Percentiles rank a stretch among this genome's conserved stretches.
These are phyloP conservation scores for Ditylenchus weischeri DNA, from an alignment of 2,888 invertebrate species.

Conservation along the genomic window DNA sequence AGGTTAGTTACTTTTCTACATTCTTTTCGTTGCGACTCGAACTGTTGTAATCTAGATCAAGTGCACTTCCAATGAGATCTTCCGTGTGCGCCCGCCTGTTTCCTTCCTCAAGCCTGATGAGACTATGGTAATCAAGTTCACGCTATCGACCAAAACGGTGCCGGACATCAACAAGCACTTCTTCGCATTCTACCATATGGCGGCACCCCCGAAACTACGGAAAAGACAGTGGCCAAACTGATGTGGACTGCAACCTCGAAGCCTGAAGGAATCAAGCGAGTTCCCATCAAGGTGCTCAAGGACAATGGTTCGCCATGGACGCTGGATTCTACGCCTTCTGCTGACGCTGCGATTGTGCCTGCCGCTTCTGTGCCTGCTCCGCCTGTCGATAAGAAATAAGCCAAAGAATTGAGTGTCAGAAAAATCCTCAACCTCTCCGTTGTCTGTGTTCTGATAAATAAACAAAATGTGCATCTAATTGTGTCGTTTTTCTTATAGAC, in stretches of 20 bases:
- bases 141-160: constrained; percentile 30
- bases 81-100: constrained; percentile 37
- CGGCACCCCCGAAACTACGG: constrained; percentile 22
- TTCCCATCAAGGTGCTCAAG: constrained; percentile 30
- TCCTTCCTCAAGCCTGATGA: constrained; percentile 43
- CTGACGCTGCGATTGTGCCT: constrained; percentile 1
- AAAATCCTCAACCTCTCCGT: too few species aligned
- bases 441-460: too few species aligned
- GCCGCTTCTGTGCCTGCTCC: constrained; percentile 2
- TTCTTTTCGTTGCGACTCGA: too few species aligned
- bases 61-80: constrained; percentile 29
- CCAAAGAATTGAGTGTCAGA: too few species aligned
- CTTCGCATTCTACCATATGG: constrained; percentile 47
- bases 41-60: too few species aligned
- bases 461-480: too few species aligned
- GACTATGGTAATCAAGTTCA: constrained; percentile 30
- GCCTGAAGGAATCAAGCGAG: constrained; percentile 43
- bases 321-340: background rate
- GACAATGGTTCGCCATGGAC: constrained; percentile 21
- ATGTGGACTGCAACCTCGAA: constrained; percentile 38
- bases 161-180: constrained; percentile 38
- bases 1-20: constrained; percentile 21
- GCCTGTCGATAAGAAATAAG: background rate
- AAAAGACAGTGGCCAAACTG: constrained; percentile 30
- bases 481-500: too few species aligned